Conservation (phyloP, 2,888 invertebrate genomes). For the Yponomeuta plumbellus region DNA sequence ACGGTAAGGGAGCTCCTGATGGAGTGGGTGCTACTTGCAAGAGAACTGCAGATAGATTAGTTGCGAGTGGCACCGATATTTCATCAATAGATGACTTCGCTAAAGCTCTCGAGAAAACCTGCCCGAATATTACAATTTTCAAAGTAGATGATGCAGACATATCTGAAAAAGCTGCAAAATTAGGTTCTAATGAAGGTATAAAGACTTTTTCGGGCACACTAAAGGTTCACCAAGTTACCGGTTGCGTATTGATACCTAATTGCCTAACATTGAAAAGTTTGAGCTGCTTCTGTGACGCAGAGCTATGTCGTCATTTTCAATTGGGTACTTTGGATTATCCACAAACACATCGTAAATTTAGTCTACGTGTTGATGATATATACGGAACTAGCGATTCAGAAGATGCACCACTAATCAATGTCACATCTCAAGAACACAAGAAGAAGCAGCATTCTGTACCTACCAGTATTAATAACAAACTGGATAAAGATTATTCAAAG, state of each 20-base stretch:
- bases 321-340: conserved; percentile 14
- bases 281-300: conserved; percentile 22
- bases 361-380: conserved; percentile 14
- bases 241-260: conserved; percentile 20
- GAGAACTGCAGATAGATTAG: conserved; percentile 17
- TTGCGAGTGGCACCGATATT: conserved; percentile 21
- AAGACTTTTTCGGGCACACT: conserved; percentile 20
- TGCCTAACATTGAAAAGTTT: conserved; percentile 21
- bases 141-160: conserved; percentile 19
- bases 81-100: conserved; percentile 20
- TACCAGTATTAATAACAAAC: conserved; percentile 13
- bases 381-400: conserved; percentile 13
- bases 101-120: conserved; percentile 15
- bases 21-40: conserved; percentile 22
- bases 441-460: conserved; percentile 21
- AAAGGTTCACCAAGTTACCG: conserved; percentile 21
- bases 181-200: conserved; percentile 12
- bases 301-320: conserved; percentile 14
- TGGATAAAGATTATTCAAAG: conserved; percentile 16
- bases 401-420: conserved; percentile 13
- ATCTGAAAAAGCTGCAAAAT: conserved; percentile 20
- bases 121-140: conserved; percentile 17
- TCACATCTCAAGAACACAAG: conserved; percentile 14
- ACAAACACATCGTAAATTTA: conserved; percentile 6
- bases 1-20: conserved; percentile 23